Evolutionary conservation across 2,797 vertebrate genomes (phyloP).

Genomic region (Esox lucius): DNA sequence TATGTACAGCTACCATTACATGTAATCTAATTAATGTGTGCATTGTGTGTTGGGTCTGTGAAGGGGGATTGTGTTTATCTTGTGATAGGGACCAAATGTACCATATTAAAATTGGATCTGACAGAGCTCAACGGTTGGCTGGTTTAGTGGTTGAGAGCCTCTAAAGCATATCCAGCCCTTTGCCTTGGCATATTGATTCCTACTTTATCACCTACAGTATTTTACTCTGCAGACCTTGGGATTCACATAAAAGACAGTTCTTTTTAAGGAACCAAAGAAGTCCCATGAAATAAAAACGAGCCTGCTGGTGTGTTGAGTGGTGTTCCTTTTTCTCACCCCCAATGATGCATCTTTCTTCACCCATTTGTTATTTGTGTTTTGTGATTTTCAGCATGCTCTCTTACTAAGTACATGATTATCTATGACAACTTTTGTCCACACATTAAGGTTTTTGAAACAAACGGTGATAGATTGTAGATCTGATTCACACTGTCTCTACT

Average conservation of each 20-base stretch:
- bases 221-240: neutral
- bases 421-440: neutral
- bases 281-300: neutral
- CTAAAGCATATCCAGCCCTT: neutral
- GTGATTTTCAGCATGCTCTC: neutral
- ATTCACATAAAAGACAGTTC: neutral
- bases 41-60: neutral
- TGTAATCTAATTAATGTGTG: neutral
- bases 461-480: conserved; percentile 38
- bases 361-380: neutral
- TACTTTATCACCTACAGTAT: neutral
- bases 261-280: neutral
- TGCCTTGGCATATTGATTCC: neutral
- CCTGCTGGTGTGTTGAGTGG: neutral
- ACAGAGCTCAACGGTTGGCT: neutral
- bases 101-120: neutral
- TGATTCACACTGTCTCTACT: conserved; percentile 31
- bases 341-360: neutral
- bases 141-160: neutral
- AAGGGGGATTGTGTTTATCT: neutral
- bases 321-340: neutral
- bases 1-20: neutral
- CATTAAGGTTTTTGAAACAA: neutral
- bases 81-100: neutral
- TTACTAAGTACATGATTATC: neutral